Conservation (phyloP, 2,113 vertebrate species). For the Circaetus gallicus region DNA sequence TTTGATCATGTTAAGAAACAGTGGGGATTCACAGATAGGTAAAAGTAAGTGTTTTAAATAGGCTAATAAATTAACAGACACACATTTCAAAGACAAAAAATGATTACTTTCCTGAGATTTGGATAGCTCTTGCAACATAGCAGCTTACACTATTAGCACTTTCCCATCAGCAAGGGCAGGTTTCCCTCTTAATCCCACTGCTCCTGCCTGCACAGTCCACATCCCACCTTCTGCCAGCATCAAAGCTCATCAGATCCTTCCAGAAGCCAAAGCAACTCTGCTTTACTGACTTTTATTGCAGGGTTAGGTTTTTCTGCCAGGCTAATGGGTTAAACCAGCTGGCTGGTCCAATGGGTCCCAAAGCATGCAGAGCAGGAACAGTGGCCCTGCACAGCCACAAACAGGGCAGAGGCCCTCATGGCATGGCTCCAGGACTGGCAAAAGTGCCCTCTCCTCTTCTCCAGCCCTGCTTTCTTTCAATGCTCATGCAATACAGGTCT, state of each 20-base stretch:
- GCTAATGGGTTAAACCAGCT: not conserved
- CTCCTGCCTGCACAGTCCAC: not conserved
- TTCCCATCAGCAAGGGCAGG: not conserved
- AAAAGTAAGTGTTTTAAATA: not conserved
- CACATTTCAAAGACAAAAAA: not conserved
- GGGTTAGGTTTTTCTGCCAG: not conserved
- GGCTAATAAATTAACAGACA: not conserved
- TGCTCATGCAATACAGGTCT: fast-evolving
- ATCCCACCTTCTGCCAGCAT: not conserved
- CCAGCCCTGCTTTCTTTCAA: not conserved
- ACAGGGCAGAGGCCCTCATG: not conserved
- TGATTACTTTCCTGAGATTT: not conserved
- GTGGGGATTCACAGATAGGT: not conserved
- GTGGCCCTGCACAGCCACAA: not conserved
- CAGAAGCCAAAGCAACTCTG: not conserved
- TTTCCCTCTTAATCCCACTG: not conserved
- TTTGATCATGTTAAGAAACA: not conserved
- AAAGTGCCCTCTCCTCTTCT: not conserved
- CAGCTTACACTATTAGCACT: not conserved
- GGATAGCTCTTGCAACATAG: not conserved
- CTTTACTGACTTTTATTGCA: not conserved
- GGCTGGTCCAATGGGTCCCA: fast-evolving
- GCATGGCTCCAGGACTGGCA: not conserved
- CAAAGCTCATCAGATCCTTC: not conserved
- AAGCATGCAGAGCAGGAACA: fast-evolving